phyloP scores from a whole-genome alignment of 2,888 invertebrate genomes.

The Gortyna flavago region DNA sequence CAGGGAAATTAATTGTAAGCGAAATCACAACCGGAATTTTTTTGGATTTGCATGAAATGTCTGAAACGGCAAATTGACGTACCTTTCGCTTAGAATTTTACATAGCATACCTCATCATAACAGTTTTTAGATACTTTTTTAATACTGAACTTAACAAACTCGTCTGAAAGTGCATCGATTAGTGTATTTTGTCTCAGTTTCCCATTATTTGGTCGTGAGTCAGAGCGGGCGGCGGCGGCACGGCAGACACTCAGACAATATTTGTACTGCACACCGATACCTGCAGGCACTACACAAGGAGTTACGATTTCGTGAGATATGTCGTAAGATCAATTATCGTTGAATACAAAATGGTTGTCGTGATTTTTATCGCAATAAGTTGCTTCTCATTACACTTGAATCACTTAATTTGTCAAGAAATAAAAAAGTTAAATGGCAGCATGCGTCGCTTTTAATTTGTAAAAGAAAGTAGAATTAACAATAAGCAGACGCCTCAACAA shows the following conservation, averaged over 20 bases:
- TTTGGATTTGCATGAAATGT: neutral
- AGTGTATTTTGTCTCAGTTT: conserved; percentile 32
- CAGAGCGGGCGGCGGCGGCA: conserved; percentile 52
- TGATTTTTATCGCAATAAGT: neutral
- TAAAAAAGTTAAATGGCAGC: neutral
- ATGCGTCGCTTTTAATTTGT: neutral
- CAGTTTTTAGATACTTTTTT: too few species aligned
- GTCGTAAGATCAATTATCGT: neutral
- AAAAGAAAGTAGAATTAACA: neutral
- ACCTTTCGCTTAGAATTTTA: neutral
- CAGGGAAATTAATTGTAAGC: neutral
- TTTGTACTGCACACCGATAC: conserved; percentile 71
- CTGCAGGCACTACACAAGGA: conserved; percentile 43
- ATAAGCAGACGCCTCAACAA: neutral
- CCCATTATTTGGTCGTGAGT: conserved; percentile 61
- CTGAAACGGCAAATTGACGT: neutral
- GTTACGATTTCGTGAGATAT: conserved; percentile 45
- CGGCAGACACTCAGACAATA: conserved; percentile 78
- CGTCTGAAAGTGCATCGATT: conserved; percentile 24
- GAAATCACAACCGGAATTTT: neutral
- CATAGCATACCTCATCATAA: neutral
- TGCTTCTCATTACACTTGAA: neutral
- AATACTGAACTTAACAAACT: neutral
- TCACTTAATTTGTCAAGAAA: neutral
- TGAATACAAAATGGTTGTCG: neutral